These are phyloP conservation scores for Nixonia krombeini DNA, from an alignment of 1,140 invertebrate genomes.

Conservation along the genomic window DNA sequence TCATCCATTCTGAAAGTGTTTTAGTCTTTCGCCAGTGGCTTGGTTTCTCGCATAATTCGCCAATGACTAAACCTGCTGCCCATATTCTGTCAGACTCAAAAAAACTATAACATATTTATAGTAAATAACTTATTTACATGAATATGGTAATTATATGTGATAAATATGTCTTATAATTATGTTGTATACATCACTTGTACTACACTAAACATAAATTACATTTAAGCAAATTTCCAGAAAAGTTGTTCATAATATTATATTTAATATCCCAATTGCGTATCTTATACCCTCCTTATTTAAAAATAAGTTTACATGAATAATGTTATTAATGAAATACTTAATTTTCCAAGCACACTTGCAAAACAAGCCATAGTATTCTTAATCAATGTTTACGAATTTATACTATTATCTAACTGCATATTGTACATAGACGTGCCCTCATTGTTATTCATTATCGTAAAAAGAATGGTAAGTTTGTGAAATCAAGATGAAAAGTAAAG, in stretches of 20 bases:
- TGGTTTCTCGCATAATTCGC: constrained; percentile 87
- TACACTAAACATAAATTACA: no score
- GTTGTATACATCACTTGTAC: no score
- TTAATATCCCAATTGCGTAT: no score
- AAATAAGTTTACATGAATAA: no score
- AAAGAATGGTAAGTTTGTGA: no score
- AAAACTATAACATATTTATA: constrained; percentile 73
- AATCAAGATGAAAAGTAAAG: no score
- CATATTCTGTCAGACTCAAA: constrained; percentile 96
- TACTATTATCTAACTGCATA: constrained; percentile 5
- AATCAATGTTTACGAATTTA: constrained; percentile 18
- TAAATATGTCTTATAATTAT: background rate
- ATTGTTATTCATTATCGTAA: background rate
- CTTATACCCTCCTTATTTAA: no score
- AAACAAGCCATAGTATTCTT: constrained; percentile 6
- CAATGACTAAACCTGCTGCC: constrained; percentile 93
- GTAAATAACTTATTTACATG: background rate
- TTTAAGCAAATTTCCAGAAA: no score
- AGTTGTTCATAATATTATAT: no score
- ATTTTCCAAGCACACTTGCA: no score
- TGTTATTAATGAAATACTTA: no score
- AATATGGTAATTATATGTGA: background rate
- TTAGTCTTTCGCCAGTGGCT: constrained; percentile 90
- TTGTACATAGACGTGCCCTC: constrained; percentile 1
- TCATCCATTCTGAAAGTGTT: constrained; percentile 89